Percentiles rank a stretch among this genome's conserved stretches.
These are phyloP conservation scores for Zosterops borbonicus DNA, from an alignment of 2,113 vertebrate species.

Conservation along the genomic window DNA sequence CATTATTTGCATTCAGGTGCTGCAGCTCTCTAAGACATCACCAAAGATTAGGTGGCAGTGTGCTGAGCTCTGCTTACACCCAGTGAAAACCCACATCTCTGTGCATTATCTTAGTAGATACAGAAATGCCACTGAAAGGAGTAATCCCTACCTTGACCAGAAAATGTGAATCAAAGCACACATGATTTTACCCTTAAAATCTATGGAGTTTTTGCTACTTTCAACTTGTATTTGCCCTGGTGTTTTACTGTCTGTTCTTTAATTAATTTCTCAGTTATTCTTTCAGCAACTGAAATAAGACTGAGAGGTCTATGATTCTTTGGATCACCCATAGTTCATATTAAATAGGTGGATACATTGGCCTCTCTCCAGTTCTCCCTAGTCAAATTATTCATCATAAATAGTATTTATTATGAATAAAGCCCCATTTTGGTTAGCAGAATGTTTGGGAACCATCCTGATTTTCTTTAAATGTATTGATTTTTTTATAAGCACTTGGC, in stretches of 20 bases:
- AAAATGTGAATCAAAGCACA: background rate
- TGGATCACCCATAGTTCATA: constrained; percentile 26
- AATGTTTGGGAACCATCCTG: constrained; percentile 16
- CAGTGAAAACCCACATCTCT: background rate
- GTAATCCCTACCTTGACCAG: background rate
- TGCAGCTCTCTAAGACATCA: background rate
- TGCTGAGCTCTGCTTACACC: background rate
- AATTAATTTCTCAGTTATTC: constrained; percentile 29
- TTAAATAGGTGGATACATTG: constrained; percentile 57
- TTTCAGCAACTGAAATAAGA: constrained; percentile 28
- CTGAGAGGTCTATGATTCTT: constrained; percentile 1
- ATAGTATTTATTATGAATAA: constrained; percentile 46
- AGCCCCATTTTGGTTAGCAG: constrained; percentile 27
- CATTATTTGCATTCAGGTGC: background rate
- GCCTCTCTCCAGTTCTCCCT: constrained; percentile 45
- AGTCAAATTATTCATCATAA: constrained; percentile 54
- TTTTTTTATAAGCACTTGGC: constrained; percentile 3
- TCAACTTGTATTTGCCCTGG: background rate
- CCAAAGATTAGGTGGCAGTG: background rate
- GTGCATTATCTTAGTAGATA: background rate
- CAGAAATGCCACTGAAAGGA: background rate
- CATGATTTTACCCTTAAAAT: background rate
- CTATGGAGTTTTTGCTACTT: background rate
- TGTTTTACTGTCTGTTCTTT: constrained; percentile 1
- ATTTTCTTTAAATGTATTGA: constrained; percentile 29